phyloP scores from a whole-genome alignment of 2,888 invertebrate species.

The Eupithecia inturbata region DNA sequence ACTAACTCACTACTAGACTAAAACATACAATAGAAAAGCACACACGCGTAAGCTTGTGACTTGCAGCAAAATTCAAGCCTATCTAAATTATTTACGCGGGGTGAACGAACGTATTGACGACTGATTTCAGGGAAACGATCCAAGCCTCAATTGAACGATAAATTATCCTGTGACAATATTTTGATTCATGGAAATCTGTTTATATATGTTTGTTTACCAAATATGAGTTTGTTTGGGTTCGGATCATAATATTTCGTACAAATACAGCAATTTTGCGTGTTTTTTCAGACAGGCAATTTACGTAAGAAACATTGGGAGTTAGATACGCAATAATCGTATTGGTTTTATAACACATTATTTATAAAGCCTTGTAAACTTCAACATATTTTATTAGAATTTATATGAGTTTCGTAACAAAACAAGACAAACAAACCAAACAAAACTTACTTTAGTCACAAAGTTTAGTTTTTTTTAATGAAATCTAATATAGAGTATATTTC shows the following conservation, averaged over 20 bases:
- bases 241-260: not conserved
- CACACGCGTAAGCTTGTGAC: not conserved
- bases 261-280: not conserved
- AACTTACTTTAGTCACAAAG: too few relatives aligned
- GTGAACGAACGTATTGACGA: constrained; percentile 43
- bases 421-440: too few relatives aligned
- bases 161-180: constrained; percentile 10
- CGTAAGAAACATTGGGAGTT: not conserved
- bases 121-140: constrained; percentile 20
- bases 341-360: not conserved
- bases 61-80: not conserved
- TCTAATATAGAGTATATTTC: too few relatives aligned
- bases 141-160: not conserved
- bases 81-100: constrained; percentile 48
- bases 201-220: not conserved
- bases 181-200: not conserved
- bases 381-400: not conserved
- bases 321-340: not conserved
- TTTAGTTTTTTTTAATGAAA: too few relatives aligned
- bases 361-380: not conserved
- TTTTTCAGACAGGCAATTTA: not conserved
- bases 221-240: not conserved
- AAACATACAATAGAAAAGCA: not conserved
- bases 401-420: not conserved
- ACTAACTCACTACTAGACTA: too few relatives aligned